Base-by-base conservation (phyloP, 2,888 invertebrate genomes). In the Hypena proboscidalis region DNA sequence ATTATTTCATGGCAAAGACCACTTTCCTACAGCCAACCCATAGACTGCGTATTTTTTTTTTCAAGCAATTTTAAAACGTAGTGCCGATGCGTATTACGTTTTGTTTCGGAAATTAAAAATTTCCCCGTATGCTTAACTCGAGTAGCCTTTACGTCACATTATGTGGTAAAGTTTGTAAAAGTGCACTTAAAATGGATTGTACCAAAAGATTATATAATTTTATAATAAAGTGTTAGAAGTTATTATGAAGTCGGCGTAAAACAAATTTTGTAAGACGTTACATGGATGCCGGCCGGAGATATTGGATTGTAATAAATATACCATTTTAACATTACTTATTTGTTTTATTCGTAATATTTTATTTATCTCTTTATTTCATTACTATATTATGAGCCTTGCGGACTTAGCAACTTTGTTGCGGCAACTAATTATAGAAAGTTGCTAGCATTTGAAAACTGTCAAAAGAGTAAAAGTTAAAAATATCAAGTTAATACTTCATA, bases 161-260 rank as follows among this genome's bases (percentile, higher is more conserved):
- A 78, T 61, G 84, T 78, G 77, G 79, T 81, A 79, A 78, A 60
- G 77, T 80, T 77, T 81, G 79, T 81, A 79, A 82, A 89, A 90
- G 90, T 90, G 90, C 90, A 90, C 90, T 90, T 90, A 90, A 77
- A 68, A 85, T 79, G 86, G 85, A 86, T 78, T 84, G 85, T 85
- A 89, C 90, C 90, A 89, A 90, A 90, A 89, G 89, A 89, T 84
- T 87, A 88, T 89, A 89, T 89, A 90, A 88, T 88, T 89, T 89
- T 90, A 88, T 88, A 87, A 81, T 83, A 77, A 87, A 84, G 80
- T 86, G 85, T 88, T 86, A 86, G 85, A 80, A 69, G 78, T 79
- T 80, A 62, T 74, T 73, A 65, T 68, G 74, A 74, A 67, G 74
- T 77, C 82, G 87, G 85, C 79, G 79, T 68, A 68, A 81, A 76